Evolutionary conservation across 2,888 invertebrate genomes (phyloP).

Genomic region (Thymelicus lineola): DNA sequence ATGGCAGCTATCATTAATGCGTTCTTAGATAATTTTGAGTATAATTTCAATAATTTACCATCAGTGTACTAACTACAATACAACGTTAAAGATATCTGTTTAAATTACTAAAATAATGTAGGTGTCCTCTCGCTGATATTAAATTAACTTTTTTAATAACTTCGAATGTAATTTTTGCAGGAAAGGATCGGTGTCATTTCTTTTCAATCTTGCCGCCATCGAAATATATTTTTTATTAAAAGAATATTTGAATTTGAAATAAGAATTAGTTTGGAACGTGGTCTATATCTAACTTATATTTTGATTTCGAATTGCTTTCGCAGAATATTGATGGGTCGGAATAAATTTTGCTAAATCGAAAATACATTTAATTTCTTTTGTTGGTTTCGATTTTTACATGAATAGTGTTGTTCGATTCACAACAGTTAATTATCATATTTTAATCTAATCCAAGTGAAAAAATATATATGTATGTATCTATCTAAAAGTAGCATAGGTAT

Average conservation of each 20-base stretch:
- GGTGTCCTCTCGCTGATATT: constrained; percentile 25
- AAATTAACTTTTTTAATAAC: constrained; percentile 74
- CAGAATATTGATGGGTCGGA: constrained; percentile 17
- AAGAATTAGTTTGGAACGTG: constrained; percentile 23
- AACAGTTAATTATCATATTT: too few species aligned
- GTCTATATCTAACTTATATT: not conserved
- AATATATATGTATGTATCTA: too few species aligned
- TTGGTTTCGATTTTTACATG: too few species aligned
- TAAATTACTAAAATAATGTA: too few species aligned
- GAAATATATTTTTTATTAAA: constrained; percentile 52
- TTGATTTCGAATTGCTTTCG: constrained; percentile 11
- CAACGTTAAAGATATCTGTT: too few species aligned
- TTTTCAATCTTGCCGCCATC: constrained; percentile 47
- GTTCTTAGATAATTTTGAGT: too few species aligned
- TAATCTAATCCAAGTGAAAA: too few species aligned
- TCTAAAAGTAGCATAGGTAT: too few species aligned
- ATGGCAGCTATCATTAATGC: too few species aligned
- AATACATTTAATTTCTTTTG: not conserved
- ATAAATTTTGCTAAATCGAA: constrained; percentile 13
- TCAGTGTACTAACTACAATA: too few species aligned
- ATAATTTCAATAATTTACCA: too few species aligned
- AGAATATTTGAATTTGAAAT: constrained; percentile 42
- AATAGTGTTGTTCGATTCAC: too few species aligned
- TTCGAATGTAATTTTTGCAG: constrained; percentile 52
- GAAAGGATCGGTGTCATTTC: constrained; percentile 47